A percentile compares a stretch with the other conserved stretches of the same genome.
These are phyloP conservation scores for Himalopsyche anomala DNA, from an alignment of 2,888 invertebrate genomes.

Conservation along the genomic window DNA sequence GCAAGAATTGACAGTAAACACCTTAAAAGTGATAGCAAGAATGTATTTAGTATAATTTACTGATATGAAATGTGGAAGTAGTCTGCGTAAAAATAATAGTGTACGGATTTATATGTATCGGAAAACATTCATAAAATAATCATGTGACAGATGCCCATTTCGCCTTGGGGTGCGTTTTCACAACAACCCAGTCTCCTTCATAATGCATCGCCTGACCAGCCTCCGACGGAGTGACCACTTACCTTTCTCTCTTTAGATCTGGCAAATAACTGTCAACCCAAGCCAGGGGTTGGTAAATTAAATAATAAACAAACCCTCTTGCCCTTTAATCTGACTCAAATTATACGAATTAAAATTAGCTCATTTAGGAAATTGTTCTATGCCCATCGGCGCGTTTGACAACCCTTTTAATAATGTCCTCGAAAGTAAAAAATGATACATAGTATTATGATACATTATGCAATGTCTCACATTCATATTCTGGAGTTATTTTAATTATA, in stretches of 20 bases:
- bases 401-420: not conserved
- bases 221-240: constrained; percentile 13
- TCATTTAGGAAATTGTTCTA: not conserved
- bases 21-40: too few species aligned
- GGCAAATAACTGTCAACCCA: constrained; percentile 26
- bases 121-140: not conserved
- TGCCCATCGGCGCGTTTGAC: not conserved
- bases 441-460: too few species aligned
- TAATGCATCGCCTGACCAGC: constrained; percentile 33
- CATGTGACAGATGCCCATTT: not conserved
- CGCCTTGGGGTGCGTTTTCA: constrained; percentile 33
- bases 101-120: too few species aligned
- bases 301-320: not conserved
- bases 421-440: too few species aligned
- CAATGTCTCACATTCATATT: too few species aligned
- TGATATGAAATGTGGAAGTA: too few species aligned
- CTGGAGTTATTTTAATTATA: too few species aligned
- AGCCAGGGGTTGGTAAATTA: constrained; percentile 1
- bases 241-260: not conserved
- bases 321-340: not conserved
- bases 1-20: too few species aligned
- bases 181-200: not conserved
- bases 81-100: too few species aligned
- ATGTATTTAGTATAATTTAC: too few species aligned
- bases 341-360: not conserved